Conservation (phyloP, 2,888 invertebrate species). For the Mimachlamys varia region DNA sequence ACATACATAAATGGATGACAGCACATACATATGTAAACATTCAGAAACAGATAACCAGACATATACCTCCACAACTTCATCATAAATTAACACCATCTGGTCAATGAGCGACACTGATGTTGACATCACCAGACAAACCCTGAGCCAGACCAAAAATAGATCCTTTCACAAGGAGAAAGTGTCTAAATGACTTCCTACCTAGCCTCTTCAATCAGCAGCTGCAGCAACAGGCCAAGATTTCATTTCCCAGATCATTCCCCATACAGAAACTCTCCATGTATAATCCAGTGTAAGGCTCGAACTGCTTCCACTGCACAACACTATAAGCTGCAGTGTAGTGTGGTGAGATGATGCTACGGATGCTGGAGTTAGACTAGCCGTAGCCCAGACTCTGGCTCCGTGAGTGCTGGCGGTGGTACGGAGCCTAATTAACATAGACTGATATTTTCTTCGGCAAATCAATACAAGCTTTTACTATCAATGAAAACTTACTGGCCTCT, state of each 20-base stretch:
- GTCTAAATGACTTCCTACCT: neutral
- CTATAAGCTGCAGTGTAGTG: neutral
- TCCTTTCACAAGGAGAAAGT: neutral
- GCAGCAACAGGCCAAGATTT: neutral
- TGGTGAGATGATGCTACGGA: neutral
- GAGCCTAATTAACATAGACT: conserved; percentile 18
- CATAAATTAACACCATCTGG: conserved; percentile 16
- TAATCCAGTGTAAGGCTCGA: neutral
- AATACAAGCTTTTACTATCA: conserved; percentile 32
- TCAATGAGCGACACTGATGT: neutral
- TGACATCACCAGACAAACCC: neutral
- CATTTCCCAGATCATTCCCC: neutral
- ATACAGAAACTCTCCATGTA: neutral
- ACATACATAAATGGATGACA: neutral
- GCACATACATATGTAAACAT: neutral
- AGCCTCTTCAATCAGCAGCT: neutral
- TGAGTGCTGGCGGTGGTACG: neutral
- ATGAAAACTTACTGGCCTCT: conserved; percentile 32
- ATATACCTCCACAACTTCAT: neutral
- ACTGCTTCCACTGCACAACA: neutral
- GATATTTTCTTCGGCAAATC: conserved; percentile 17
- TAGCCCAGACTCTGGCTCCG: neutral
- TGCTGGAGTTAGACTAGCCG: conserved; percentile 1
- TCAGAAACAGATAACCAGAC: neutral
- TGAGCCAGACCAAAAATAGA: neutral